Evolutionary conservation across 2,888 invertebrate genomes (phyloP).

Genomic region (Cephus rjabovi): DNA sequence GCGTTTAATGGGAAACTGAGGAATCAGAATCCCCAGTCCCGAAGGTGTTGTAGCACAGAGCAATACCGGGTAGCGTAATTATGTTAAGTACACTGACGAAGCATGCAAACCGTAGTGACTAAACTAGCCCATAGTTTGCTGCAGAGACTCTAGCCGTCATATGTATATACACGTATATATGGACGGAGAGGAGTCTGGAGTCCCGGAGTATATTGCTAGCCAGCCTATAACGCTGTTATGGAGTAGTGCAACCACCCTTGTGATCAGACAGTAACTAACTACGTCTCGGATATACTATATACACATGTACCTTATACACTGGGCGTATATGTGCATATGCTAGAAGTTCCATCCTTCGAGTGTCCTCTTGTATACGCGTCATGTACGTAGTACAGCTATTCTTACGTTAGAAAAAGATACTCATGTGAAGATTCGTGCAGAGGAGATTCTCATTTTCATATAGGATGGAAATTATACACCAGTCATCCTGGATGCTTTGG

Average conservation of each 20-base stretch:
- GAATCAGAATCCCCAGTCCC: not conserved
- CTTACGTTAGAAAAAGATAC: not conserved
- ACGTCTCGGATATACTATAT: constrained; percentile 32
- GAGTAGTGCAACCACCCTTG: constrained; percentile 52
- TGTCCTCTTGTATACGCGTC: not conserved
- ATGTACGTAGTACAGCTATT: not conserved
- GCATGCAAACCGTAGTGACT: constrained; percentile 41
- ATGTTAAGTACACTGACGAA: constrained; percentile 56
- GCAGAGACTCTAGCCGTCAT: constrained; percentile 1
- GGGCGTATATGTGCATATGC: not conserved
- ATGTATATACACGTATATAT: constrained; percentile 1
- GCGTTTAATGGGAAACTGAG: not conserved
- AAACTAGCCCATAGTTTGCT: constrained; percentile 31
- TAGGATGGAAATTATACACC: no score
- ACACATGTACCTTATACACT: constrained; percentile 35
- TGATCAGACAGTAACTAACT: constrained; percentile 58
- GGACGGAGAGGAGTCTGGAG: constrained; percentile 11
- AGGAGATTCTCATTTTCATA: not conserved
- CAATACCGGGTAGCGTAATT: constrained; percentile 41
- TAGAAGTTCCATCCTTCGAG: not conserved
- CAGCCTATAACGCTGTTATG: constrained; percentile 54
- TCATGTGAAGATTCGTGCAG: not conserved
- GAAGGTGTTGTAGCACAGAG: not conserved
- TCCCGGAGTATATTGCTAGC: constrained; percentile 26
- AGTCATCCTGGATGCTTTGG: no score